A percentile compares a stretch with the other conserved stretches of the same genome.
Conservation (phyloP, 2,113 vertebrate genomes). For the Collichthys lucidus region DNA sequence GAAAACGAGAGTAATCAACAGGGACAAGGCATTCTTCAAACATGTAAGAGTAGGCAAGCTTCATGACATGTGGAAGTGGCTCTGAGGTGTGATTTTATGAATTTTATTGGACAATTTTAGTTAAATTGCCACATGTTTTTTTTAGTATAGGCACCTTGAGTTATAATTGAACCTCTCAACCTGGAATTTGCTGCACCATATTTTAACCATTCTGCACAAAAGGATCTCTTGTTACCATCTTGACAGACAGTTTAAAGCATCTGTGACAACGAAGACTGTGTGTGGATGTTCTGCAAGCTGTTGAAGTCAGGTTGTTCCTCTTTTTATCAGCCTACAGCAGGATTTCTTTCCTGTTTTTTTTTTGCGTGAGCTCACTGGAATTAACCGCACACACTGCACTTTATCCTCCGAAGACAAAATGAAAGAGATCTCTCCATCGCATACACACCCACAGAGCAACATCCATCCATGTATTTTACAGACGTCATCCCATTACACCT, state of each 20-base stretch:
- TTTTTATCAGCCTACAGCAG: constrained; percentile 9
- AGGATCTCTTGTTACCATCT: constrained; percentile 33
- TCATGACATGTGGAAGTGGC: constrained; percentile 13
- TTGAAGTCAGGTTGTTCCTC: not conserved
- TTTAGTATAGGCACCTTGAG: constrained; percentile 21
- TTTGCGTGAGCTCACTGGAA: not conserved
- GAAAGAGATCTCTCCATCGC: not conserved
- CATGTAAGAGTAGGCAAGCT: not conserved
- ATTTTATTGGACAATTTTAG: constrained; percentile 42
- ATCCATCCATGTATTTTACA: constrained; percentile 1
- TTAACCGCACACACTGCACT: not conserved
- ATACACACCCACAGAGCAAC: constrained; percentile 1
- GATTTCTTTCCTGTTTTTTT: not conserved
- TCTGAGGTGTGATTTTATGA: constrained; percentile 9
- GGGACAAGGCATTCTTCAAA: constrained; percentile 18
- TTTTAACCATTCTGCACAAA: constrained; percentile 29
- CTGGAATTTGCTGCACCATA: constrained; percentile 6
- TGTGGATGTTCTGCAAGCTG: constrained; percentile 8
- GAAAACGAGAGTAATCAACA: constrained; percentile 48
- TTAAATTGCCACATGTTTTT: constrained; percentile 40
- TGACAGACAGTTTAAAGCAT: constrained; percentile 43
- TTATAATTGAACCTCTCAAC: constrained; percentile 49
- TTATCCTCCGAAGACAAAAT: constrained; percentile 33
- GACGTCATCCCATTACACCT: constrained; percentile 22
- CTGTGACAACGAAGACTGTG: not conserved